phyloP scores from a whole-genome alignment of 2,888 invertebrate species.

The Phalangium opilio region DNA sequence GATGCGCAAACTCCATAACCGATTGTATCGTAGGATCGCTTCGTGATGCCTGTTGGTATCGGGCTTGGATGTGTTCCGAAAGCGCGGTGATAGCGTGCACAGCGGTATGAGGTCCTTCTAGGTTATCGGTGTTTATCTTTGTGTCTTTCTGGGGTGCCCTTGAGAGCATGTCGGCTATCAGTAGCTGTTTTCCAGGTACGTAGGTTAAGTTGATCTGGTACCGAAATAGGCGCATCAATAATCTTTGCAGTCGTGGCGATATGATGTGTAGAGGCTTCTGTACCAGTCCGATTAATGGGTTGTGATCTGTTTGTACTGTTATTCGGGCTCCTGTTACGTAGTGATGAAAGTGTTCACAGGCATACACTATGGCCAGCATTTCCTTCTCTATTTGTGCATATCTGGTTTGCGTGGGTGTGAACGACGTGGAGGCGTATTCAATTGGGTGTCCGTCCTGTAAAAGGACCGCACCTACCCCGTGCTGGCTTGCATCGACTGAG shows the following conservation, averaged over 20 bases:
- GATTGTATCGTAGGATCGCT: neutral
- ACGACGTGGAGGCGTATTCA: slow-evolving; percentile 2
- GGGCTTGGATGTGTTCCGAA: neutral
- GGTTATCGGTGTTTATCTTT: neutral
- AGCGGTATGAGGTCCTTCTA: neutral
- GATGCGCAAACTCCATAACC: neutral
- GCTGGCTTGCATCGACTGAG: slow-evolving; percentile 5
- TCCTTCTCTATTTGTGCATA: slow-evolving; percentile 13
- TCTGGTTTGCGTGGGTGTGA: slow-evolving; percentile 6
- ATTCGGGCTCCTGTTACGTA: slow-evolving; percentile 17
- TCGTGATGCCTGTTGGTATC: neutral
- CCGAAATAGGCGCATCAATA: slow-evolving; percentile 21
- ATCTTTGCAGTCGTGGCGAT: slow-evolving; percentile 27
- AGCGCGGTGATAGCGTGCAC: neutral
- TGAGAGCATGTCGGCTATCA: slow-evolving; percentile 19
- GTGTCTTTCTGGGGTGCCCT: slow-evolving; percentile 7
- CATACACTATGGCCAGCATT: slow-evolving; percentile 2
- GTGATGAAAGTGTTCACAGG: too few relatives aligned
- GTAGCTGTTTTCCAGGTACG: slow-evolving; percentile 17
- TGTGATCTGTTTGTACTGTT: slow-evolving; percentile 28
- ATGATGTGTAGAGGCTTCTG: slow-evolving; percentile 27
- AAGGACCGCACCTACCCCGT: slow-evolving; percentile 5
- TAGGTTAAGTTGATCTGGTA: slow-evolving; percentile 4
- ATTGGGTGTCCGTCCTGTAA: slow-evolving; percentile 4
- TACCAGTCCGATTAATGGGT: slow-evolving; percentile 27